phyloP scores from a whole-genome alignment of 2,888 invertebrate genomes.

The Thymelicus sylvestris region DNA sequence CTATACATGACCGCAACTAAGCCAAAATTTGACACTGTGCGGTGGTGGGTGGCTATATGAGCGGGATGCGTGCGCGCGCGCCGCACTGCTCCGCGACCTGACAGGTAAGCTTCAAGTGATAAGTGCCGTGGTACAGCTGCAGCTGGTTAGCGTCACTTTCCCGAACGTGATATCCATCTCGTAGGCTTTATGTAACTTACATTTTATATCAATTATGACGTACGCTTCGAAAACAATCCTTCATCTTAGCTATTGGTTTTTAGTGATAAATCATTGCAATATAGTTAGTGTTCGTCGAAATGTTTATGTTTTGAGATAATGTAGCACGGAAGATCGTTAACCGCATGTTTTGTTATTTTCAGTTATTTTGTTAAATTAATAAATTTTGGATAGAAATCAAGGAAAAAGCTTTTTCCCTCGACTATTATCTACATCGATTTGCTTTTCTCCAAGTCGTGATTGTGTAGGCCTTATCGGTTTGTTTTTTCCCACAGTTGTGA shows the following conservation, averaged over 20 bases:
- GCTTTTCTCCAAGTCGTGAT: background rate
- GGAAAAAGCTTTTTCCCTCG: too few relatives aligned
- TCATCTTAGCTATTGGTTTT: background rate
- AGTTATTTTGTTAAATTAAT: too few relatives aligned
- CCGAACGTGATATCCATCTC: slow-evolving; percentile 39
- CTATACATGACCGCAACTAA: too few relatives aligned
- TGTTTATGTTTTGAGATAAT: background rate
- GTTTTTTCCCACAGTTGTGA: slow-evolving; percentile 27
- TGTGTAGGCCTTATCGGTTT: background rate
- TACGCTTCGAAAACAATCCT: slow-evolving; percentile 32
- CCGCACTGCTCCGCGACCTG: slow-evolving; percentile 64
- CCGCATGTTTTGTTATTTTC: too few relatives aligned
- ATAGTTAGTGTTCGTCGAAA: background rate
- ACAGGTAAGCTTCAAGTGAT: slow-evolving; percentile 65
- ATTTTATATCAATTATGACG: slow-evolving; percentile 20
- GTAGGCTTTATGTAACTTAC: slow-evolving; percentile 30
- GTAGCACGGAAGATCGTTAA: background rate
- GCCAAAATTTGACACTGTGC: too few relatives aligned
- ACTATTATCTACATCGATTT: too few relatives aligned
- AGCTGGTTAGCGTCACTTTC: slow-evolving; percentile 38
- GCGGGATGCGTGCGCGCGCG: slow-evolving; percentile 66
- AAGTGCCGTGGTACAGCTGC: slow-evolving; percentile 11
- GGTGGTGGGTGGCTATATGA: slow-evolving; percentile 64
- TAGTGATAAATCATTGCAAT: background rate
- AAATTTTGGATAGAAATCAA: too few relatives aligned